phyloP scores from a whole-genome alignment of 1,140 invertebrate genomes.

The Kradibia gibbosae region DNA sequence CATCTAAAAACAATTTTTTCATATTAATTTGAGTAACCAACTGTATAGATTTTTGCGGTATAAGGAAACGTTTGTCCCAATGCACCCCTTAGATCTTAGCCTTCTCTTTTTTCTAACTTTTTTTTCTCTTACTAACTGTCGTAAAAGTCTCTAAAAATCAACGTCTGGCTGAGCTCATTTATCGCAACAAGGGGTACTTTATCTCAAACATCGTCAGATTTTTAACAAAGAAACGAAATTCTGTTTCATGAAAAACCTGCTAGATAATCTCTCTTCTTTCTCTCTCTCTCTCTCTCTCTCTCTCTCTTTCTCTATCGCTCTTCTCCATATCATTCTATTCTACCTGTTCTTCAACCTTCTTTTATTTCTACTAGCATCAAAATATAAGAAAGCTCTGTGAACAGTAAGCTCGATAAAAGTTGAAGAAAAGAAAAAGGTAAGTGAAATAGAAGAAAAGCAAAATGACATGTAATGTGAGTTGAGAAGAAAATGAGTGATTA shows the following conservation, averaged over 20 bases:
- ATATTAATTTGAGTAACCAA: background rate
- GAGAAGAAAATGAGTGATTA: background rate
- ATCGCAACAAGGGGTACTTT: constrained; percentile 25
- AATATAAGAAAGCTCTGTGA: constrained; percentile 24
- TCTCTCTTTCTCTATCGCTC: background rate
- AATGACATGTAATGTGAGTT: background rate
- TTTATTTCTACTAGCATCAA: background rate
- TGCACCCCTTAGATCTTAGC: background rate
- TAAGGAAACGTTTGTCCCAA: background rate
- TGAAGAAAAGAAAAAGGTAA: constrained; percentile 4
- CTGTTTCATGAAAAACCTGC: constrained; percentile 16
- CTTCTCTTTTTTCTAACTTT: background rate
- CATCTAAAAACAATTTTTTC: too few relatives aligned
- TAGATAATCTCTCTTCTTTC: constrained; percentile 22
- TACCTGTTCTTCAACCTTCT: too few relatives aligned
- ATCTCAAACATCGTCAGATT: constrained; percentile 40
- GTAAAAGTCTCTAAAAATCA: constrained; percentile 19
- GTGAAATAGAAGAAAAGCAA: background rate
- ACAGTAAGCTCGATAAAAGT: constrained; percentile 38
- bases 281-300: background rate
- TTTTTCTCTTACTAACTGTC: background rate
- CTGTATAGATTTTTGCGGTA: too few relatives aligned
- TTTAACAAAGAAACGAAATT: constrained; percentile 33
- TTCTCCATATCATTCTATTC: too few relatives aligned
- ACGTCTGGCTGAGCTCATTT: constrained; percentile 16